Evolutionary conservation across 2,888 invertebrate genomes (phyloP), one percentile per base, ranked within the genome.

Genomic region (Entomobrya proxima): DNA sequence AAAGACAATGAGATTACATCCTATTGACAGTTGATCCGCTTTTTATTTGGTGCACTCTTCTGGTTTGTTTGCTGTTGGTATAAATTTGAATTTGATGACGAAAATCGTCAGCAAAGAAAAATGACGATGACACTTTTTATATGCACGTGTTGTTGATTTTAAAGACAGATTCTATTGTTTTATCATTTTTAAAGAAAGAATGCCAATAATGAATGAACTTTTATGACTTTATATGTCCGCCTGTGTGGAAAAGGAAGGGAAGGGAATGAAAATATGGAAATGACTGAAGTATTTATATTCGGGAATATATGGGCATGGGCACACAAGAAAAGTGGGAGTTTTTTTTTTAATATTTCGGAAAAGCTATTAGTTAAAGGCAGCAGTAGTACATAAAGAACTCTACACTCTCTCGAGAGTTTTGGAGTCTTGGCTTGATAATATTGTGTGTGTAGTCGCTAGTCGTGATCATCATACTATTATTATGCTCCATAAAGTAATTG

Each of bases 401-500:
- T n/a, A n/a, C n/a, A n/a, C n/a, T n/a, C n/a, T n/a, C n/a, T n/a
- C 18, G 18, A 52, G 18, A 40, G 40, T 9, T 18, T 9, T 9
- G 21, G 61, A 32, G 6, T 3, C 30, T 32, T 18, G 2, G 21
- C 9, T 4, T 24, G 21, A 55, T 11, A 13, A 55, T 11, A 21
- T 13, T 61, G 61, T 15, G 2, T 21, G n/a, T 32, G 61, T 18
- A 18, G 13, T 32, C 32, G 35, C n/a, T 15, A 35, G n/a, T 40
- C 24, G 5, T 40, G 24, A 69, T 69, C 40, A 74, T 74, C 50
- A 74, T 64, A 37, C 37, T 77, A 61, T 72, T 50, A 64, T 78
- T 72, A 74, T 81, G 81, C 81, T 81, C 81, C 81, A 81, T 81
- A 81, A 74, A 74, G 81, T 74, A 81, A 81, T 81, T 81, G 81